phyloP scores from a whole-genome alignment of 1,140 invertebrate species.

The Meloidogyne chitwoodi region DNA sequence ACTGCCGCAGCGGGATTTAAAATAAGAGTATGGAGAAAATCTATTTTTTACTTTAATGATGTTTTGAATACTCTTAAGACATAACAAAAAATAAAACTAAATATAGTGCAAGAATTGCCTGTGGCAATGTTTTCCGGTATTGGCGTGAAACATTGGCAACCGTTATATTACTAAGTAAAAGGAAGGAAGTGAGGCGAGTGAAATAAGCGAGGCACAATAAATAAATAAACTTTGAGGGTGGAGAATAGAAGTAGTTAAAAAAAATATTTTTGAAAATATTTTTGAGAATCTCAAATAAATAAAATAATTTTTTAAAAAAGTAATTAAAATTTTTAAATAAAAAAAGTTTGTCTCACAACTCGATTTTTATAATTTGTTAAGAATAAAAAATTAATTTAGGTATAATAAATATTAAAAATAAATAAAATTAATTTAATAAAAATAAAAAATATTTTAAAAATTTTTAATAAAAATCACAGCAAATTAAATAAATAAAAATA shows the following conservation, averaged over 20 bases:
- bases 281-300: neutral
- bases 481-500: too few species aligned
- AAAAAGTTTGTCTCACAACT: too few species aligned
- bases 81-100: neutral
- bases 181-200: neutral
- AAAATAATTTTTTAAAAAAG: too few species aligned
- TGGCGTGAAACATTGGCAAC: neutral
- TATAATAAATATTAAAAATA: too few species aligned
- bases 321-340: too few species aligned
- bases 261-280: neutral
- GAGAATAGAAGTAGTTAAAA: neutral
- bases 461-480: too few species aligned
- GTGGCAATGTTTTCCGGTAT: neutral
- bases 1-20: neutral
- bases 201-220: too few species aligned
- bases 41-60: neutral
- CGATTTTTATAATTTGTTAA: too few species aligned
- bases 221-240: neutral
- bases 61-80: neutral
- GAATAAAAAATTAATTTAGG: too few species aligned
- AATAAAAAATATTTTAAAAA: too few species aligned
- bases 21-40: neutral
- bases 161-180: neutral
- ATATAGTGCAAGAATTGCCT: neutral
- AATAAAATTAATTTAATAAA: too few species aligned